phyloP scores from a whole-genome alignment of 2,888 invertebrate genomes.

The Agrochola macilenta region DNA sequence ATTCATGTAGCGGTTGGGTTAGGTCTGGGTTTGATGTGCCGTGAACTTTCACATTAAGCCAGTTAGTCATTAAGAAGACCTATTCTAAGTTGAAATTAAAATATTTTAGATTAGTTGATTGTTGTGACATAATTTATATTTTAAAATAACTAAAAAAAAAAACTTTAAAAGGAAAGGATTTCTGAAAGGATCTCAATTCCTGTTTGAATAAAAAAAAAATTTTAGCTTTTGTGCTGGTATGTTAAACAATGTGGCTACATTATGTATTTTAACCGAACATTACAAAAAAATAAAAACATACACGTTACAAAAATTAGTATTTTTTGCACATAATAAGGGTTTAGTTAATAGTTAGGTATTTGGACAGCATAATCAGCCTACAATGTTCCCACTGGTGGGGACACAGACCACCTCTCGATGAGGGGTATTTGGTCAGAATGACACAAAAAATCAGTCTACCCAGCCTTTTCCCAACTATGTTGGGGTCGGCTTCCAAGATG shows the following conservation, averaged over 20 bases:
- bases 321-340: neutral
- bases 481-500: too few species aligned
- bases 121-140: neutral
- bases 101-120: neutral
- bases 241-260: neutral
- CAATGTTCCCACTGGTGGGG: too few species aligned
- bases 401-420: too few species aligned
- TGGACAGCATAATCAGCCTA: too few species aligned
- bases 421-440: neutral
- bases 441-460: neutral
- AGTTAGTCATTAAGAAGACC: neutral
- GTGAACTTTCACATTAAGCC: too few species aligned
- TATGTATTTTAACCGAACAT: neutral
- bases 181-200: too few species aligned
- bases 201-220: too few species aligned
- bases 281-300: neutral
- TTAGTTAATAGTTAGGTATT: neutral
- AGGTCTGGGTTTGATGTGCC: neutral
- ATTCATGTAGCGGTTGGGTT: constrained; percentile 1
- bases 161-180: too few species aligned
- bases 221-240: too few species aligned
- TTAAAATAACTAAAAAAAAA: neutral
- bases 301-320: neutral
- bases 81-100: neutral
- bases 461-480: neutral